A percentile compares a stretch with the other conserved stretches of the same genome.
These are phyloP conservation scores for Platycercus adscitus DNA, from an alignment of 2,113 vertebrate species.

Conservation along the genomic window DNA sequence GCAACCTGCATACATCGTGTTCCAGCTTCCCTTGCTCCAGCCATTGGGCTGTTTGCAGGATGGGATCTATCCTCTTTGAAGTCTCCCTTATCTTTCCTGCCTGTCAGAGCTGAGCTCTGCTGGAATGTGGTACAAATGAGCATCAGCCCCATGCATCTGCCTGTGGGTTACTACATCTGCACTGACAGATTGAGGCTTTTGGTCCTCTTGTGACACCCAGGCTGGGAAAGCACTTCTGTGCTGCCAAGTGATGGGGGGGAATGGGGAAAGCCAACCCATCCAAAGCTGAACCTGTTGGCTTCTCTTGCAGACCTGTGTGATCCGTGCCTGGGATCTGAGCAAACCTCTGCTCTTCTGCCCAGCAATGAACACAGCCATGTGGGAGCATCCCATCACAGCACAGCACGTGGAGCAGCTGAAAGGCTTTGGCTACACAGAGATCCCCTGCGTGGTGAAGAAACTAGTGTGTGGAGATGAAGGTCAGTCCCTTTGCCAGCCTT, in stretches of 20 bases:
- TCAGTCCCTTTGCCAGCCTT: conserved; percentile 41
- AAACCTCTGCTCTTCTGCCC: conserved; percentile 95
- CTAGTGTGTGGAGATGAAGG: conserved; percentile 95
- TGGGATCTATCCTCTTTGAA: background rate
- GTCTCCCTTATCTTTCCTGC: background rate
- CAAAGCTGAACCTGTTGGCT: background rate
- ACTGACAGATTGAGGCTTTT: background rate
- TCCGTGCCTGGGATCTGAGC: conserved; percentile 90
- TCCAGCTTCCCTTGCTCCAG: background rate
- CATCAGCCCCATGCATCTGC: background rate
- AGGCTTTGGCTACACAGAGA: conserved; percentile 88
- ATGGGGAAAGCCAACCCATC: background rate
- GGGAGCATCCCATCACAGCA: conserved; percentile 92
- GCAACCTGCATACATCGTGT: background rate
- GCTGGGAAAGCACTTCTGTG: background rate
- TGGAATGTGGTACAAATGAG: background rate
- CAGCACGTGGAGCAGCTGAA: conserved; percentile 85
- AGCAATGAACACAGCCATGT: conserved; percentile 99
- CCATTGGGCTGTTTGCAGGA: background rate
- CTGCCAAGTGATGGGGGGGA: background rate
- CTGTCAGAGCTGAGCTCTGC: background rate
- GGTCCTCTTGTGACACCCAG: background rate
- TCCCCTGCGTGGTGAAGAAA: conserved; percentile 91
- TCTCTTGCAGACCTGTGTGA: conserved; percentile 85
- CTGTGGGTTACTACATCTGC: background rate